phyloP scores from a whole-genome alignment of 1,140 invertebrate genomes.

The Lamellibrachia luymesi region DNA sequence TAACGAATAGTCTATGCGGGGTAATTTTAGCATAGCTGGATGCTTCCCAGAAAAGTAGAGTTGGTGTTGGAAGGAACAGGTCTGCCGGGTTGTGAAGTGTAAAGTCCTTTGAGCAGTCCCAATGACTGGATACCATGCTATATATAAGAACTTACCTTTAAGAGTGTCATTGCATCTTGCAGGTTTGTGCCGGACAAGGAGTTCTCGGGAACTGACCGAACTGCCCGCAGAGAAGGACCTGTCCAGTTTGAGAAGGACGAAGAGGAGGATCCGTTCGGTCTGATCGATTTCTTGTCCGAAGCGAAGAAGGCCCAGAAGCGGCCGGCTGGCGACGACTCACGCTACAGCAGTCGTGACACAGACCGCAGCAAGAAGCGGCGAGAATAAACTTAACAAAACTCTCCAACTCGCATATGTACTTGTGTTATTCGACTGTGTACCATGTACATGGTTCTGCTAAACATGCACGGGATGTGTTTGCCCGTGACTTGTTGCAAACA shows the following conservation, averaged over 20 bases:
- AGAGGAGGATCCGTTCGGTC: slow-evolving; percentile 90
- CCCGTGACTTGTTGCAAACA: neutral
- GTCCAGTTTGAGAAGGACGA: slow-evolving; percentile 90
- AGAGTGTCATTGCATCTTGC: slow-evolving; percentile 31
- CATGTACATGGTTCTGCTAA: neutral
- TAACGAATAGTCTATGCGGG: too few species aligned
- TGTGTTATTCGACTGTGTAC: neutral
- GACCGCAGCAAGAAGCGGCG: slow-evolving; percentile 15
- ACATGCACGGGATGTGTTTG: neutral
- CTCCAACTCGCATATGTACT: neutral
- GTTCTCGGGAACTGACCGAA: slow-evolving; percentile 83
- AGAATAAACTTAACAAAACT: neutral
- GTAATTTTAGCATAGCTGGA: too few species aligned
- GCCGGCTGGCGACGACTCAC: slow-evolving; percentile 29
- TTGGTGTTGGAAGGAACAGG: too few species aligned
- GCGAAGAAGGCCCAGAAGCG: slow-evolving; percentile 75
- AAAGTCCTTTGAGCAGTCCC: too few species aligned
- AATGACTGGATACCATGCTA: neutral
- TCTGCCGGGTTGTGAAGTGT: too few species aligned
- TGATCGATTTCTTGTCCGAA: slow-evolving; percentile 96
- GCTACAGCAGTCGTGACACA: neutral
- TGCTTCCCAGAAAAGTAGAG: too few species aligned
- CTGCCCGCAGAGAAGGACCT: slow-evolving; percentile 75
- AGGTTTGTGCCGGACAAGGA: slow-evolving; percentile 96
- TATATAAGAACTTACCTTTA: neutral